Percentiles rank a stretch among this genome's conserved stretches.
These are phyloP conservation scores for Cathartes aura DNA, from an alignment of 2,113 vertebrate genomes.

Conservation along the genomic window DNA sequence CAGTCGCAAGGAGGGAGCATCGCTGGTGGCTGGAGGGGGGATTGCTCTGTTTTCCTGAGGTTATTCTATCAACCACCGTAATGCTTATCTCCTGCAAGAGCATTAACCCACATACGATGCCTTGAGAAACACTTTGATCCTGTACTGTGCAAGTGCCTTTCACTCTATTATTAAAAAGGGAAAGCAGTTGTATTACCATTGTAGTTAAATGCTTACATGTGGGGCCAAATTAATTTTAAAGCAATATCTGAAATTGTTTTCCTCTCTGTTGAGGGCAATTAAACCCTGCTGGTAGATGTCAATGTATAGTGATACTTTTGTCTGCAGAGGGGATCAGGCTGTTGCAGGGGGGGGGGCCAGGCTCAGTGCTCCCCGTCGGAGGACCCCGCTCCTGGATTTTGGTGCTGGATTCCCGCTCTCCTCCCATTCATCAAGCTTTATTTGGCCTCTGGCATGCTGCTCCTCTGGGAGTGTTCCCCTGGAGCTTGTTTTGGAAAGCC, in stretches of 20 bases:
- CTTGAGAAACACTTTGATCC: neutral
- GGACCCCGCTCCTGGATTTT: neutral
- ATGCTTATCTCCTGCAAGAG: neutral
- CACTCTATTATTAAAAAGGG: neutral
- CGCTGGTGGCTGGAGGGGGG: neutral
- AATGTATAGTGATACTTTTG: neutral
- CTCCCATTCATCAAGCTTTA: neutral
- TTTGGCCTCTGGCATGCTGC: neutral
- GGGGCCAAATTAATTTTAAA: neutral
- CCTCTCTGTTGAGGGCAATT: neutral
- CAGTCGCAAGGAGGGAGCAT: neutral
- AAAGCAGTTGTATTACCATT: neutral
- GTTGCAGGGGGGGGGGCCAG: accelerated
- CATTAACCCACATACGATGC: neutral
- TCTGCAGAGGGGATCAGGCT: neutral
- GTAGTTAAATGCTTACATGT: neutral
- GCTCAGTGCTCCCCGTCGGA: accelerated
- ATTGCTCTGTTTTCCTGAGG: neutral
- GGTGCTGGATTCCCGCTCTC: neutral
- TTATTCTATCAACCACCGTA: neutral
- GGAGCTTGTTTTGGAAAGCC: conserved; percentile 44
- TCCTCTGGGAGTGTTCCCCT: neutral
- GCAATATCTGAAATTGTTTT: neutral
- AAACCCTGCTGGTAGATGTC: neutral
- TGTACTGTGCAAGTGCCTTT: neutral